phyloP scores from a whole-genome alignment of 37 sponge, comb jelly and placozoan genomes.

The Tethya wilhelma region DNA sequence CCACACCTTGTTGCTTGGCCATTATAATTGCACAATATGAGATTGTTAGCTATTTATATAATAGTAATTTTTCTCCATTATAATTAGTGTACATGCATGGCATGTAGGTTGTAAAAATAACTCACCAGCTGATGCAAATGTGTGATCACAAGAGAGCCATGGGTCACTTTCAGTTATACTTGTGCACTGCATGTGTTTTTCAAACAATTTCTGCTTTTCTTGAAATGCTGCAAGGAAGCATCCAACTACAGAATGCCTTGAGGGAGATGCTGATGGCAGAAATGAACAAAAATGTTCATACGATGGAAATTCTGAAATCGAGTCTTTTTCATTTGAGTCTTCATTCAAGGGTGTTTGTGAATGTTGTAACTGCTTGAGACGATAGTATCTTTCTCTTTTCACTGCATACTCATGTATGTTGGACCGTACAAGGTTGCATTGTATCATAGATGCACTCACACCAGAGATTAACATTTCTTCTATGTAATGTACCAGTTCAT shows the following conservation, averaged over 20 bases:
- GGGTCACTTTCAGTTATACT: background rate
- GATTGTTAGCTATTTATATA: background rate
- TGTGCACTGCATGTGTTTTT: conserved; percentile 1
- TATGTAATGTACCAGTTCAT: background rate
- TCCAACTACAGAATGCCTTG: background rate
- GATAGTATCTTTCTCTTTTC: background rate
- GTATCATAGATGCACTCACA: background rate
- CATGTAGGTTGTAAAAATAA: too few relatives aligned
- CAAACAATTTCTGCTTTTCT: background rate
- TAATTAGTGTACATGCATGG: too few relatives aligned
- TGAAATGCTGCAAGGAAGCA: conserved; percentile 6
- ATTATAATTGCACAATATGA: too few relatives aligned
- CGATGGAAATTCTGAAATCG: background rate
- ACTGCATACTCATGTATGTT: background rate
- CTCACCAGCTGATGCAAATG: conserved; percentile 30
- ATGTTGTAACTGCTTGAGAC: background rate
- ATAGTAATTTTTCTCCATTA: too few relatives aligned
- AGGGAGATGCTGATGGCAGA: background rate
- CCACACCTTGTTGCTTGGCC: too few relatives aligned
- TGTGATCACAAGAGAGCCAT: conserved; percentile 37
- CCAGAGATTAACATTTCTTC: background rate
- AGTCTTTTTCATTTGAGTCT: background rate
- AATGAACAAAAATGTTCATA: background rate
- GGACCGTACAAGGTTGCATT: too few relatives aligned
- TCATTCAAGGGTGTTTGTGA: too few relatives aligned